Evolutionary conservation across 2,113 vertebrate genomes (phyloP), one percentile per base, ranked within the genome.

Genomic region (Oryzias melastigma): DNA sequence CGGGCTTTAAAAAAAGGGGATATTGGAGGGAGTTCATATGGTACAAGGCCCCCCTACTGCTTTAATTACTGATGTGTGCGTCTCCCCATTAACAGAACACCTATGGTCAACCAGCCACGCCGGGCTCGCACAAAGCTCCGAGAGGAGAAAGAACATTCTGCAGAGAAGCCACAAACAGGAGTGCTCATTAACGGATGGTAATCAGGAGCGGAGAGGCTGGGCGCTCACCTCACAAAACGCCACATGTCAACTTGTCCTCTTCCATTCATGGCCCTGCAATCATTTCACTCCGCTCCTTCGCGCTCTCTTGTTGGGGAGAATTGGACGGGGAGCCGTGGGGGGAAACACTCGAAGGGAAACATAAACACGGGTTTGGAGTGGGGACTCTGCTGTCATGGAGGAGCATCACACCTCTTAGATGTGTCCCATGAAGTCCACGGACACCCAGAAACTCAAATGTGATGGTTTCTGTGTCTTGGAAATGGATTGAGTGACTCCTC

Each of bases 131-230:
- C 90, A 91, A 90, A 91, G 86, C 81, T 83, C 10, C 63, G 57
- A 68, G 78, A 90, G 85, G 76, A 85, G 78, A 86, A 83, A 85
- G 86, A 73, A 83, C 68, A 67, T 70, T 75, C 62, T 67, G 80
- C 60, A n/a, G 71, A 76, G 65, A 73, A 27, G 58, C 71, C 77
- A 75, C 70, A 90, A 78, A 81, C 83, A 50, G 48, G 71, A 79
- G 74, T 72, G 88, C 91, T 93, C 91, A 93, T 93, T 93, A 93
- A 85, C 81, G 71, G 87, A 92, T 93, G 91, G 89, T 92, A 93
- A 93, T 93, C 88, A 80, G 81, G 71, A 73, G 85, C 82, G 75
- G 82, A 86, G 84, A 90, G 89, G 86, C 83, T 89, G 82, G 83
- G 75, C 80, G 77, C 72, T 75, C 82, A 84, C 75, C 77, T 86